Conservation (phyloP, 1,140 invertebrate genomes). For the Drosophila bocki region DNA sequence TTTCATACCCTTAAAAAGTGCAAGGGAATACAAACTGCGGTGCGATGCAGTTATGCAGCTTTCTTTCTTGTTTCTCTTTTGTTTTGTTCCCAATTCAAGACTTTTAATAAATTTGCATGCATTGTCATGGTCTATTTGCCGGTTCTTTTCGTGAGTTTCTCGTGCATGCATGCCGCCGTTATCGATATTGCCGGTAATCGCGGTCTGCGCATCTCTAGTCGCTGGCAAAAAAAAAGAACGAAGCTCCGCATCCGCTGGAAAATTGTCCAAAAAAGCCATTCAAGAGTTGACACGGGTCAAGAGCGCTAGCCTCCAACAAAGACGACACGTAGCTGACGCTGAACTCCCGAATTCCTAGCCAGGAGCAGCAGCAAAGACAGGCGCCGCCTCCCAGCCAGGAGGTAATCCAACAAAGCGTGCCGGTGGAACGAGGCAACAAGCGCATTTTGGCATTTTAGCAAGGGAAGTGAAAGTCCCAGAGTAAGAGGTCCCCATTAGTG, state of each 20-base stretch:
- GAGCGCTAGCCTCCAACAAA: background rate
- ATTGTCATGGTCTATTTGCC: background rate
- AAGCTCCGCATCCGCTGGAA: slow-evolving; percentile 27
- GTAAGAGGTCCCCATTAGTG: background rate
- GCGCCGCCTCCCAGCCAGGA: background rate
- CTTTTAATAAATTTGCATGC: background rate
- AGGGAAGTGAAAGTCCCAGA: slow-evolving; percentile 4
- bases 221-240: slow-evolving; percentile 19
- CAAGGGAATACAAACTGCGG: too few species aligned
- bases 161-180: background rate
- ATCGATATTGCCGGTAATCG: slow-evolving; percentile 16
- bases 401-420: slow-evolving; percentile 12
- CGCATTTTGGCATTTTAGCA: background rate
- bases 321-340: background rate
- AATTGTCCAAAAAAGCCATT: slow-evolving; percentile 12
- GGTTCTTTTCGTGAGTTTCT: background rate
- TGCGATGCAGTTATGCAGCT: too few species aligned
- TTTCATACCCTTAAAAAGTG: too few species aligned
- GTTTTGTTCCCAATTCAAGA: too few species aligned
- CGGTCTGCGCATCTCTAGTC: background rate
- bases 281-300: slow-evolving; percentile 7
- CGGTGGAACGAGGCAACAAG: slow-evolving; percentile 7
- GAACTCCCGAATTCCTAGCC: background rate
- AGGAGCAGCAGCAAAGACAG: slow-evolving; percentile 5
- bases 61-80: too few species aligned